Evolutionary conservation across 2,888 invertebrate genomes (phyloP).

Genomic region (Drosophila kuntzei): DNA sequence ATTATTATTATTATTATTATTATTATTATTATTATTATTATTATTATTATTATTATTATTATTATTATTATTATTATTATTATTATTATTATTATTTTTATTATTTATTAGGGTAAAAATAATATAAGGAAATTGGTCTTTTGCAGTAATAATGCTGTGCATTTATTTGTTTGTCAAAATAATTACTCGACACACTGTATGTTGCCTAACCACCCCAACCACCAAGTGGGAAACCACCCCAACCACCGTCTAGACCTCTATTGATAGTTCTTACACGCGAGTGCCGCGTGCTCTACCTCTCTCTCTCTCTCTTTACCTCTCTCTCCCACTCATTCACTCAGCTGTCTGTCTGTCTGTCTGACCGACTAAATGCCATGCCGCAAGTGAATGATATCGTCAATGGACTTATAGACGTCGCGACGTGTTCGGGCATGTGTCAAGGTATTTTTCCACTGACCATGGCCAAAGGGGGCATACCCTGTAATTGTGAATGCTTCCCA

Average conservation of each 20-base stretch:
- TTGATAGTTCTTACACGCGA: slow-evolving; percentile 30
- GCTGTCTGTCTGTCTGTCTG: background rate
- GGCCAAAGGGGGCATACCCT: background rate
- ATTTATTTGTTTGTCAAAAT: background rate
- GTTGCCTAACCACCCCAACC: background rate
- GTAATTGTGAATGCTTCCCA: background rate
- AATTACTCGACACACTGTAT: background rate
- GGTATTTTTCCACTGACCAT: slow-evolving; percentile 33
- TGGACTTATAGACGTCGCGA: background rate
- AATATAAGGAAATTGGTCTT: no score
- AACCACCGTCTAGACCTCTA: slow-evolving; percentile 17
- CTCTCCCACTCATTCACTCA: background rate
- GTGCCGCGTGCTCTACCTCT: slow-evolving; percentile 19
- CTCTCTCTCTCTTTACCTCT: background rate
- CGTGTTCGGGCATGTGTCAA: slow-evolving; percentile 44
- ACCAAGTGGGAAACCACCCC: background rate
- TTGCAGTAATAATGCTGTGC: no score
- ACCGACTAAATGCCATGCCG: slow-evolving; percentile 12
- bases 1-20: no score
- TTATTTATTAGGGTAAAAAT: no score
- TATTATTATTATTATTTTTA: no score
- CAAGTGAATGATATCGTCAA: slow-evolving; percentile 21
- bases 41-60: no score
- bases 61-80: no score
- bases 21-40: no score